phyloP scores from a whole-genome alignment of 92 coral and sea anemone genomes.

The Parazoanthus swiftii region DNA sequence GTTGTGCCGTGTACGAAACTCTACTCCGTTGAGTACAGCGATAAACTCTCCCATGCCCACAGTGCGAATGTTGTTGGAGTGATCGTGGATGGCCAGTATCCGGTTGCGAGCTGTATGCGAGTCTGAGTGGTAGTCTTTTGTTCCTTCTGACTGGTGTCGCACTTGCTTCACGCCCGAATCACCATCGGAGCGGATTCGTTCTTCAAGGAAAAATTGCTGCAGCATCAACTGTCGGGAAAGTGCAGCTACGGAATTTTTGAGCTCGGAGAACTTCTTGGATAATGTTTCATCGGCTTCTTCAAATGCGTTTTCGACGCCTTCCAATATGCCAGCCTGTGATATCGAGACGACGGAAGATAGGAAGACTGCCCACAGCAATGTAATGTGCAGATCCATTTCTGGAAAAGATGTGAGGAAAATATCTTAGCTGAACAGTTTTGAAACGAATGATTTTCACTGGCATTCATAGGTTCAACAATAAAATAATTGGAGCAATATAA shows the following conservation, averaged over 20 bases:
- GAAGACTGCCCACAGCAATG: background rate
- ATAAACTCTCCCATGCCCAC: slow-evolving; percentile 82
- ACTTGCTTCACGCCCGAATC: slow-evolving; percentile 80
- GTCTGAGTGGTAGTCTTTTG: slow-evolving; percentile 63
- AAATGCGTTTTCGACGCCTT: slow-evolving; percentile 20
- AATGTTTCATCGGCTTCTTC: slow-evolving; percentile 20
- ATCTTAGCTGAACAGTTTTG: too few relatives aligned
- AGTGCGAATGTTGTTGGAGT: slow-evolving; percentile 70
- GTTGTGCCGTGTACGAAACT: slow-evolving; percentile 52
- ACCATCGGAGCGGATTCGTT: slow-evolving; percentile 76
- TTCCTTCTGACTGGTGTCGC: slow-evolving; percentile 58
- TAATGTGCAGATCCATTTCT: background rate
- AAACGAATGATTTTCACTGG: too few relatives aligned
- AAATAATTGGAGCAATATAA: too few relatives aligned
- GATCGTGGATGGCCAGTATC: slow-evolving; percentile 75
- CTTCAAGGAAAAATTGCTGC: slow-evolving; percentile 76
- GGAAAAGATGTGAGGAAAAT: background rate
- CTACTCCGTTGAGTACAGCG: slow-evolving; percentile 49
- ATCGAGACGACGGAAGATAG: background rate
- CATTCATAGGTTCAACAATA: too few relatives aligned
- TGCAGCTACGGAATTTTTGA: slow-evolving; percentile 54
- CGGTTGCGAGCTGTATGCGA: slow-evolving; percentile 55
- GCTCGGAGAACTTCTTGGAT: background rate
- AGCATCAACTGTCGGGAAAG: slow-evolving; percentile 73
- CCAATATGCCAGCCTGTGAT: background rate